Evolutionary conservation across 2,888 invertebrate species (phyloP).

Genomic region (Erannis defoliaria): DNA sequence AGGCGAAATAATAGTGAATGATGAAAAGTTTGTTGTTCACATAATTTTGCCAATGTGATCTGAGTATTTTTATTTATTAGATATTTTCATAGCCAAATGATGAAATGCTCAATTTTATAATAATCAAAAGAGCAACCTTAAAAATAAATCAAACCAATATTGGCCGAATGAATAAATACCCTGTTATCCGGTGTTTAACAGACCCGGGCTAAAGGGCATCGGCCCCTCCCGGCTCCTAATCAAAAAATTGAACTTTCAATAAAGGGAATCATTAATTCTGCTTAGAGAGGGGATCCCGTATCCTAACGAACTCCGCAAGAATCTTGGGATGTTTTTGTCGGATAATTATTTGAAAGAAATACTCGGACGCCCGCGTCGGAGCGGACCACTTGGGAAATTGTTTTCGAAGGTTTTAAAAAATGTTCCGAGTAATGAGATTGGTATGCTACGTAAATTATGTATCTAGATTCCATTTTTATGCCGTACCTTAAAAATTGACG

Average conservation of each 20-base stretch:
- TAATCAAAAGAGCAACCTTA: constrained; percentile 47
- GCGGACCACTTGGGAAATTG: constrained; percentile 67
- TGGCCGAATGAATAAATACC: constrained; percentile 82
- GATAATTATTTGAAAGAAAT: constrained; percentile 77
- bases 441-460: constrained; percentile 35
- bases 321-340: constrained; percentile 81
- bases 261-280: constrained; percentile 90
- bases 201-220: constrained; percentile 57
- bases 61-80: not conserved
- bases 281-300: constrained; percentile 55
- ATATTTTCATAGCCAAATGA: not conserved
- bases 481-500: not conserved
- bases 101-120: not conserved
- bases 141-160: constrained; percentile 76
- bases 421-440: constrained; percentile 45
- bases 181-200: constrained; percentile 84
- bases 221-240: constrained; percentile 54
- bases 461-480: constrained; percentile 3
- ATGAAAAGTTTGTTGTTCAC: too few species aligned
- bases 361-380: constrained; percentile 56
- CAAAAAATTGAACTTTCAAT: constrained; percentile 89
- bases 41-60: too few species aligned
- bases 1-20: too few species aligned
- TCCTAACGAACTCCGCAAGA: constrained; percentile 79
- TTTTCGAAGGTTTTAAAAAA: constrained; percentile 58